Percentiles rank a stretch among this genome's conserved stretches.
Evolutionary conservation across 2,113 vertebrate species (phyloP).

Genomic region (Forbesichthys papilliferus): DNA sequence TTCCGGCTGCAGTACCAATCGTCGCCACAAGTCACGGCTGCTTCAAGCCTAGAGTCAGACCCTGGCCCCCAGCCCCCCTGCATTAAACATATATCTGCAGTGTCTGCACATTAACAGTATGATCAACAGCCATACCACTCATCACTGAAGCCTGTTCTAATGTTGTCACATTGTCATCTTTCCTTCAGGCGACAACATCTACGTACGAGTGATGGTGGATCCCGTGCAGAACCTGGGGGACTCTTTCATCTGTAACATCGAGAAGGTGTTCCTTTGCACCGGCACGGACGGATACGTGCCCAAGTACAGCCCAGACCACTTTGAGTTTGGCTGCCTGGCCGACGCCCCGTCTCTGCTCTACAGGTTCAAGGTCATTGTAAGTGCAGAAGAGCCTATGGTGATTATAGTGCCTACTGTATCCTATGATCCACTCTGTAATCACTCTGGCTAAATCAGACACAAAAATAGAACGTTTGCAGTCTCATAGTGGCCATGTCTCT

Average conservation of each 20-base stretch:
- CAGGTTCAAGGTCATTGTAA: conserved; percentile 95
- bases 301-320: conserved; percentile 87
- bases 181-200: conserved; percentile 84
- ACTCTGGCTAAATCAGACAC: no score
- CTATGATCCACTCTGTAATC: no score
- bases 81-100: no score
- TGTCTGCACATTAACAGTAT: no score
- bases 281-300: conserved; percentile 95
- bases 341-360: conserved; percentile 89
- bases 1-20: no score
- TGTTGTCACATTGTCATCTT: background rate
- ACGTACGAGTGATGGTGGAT: conserved; percentile 94
- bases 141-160: background rate
- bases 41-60: no score
- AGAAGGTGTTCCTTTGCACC: conserved; percentile 94
- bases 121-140: no score
- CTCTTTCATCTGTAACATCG: conserved; percentile 92
- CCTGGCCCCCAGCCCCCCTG: no score
- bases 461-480: no score
- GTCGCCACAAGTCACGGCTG: no score
- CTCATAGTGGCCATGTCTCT: no score
- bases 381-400: conserved; percentile 20
- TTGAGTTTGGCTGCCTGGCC: conserved; percentile 92
- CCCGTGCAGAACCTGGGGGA: conserved; percentile 94
- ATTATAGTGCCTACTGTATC: no score